These are phyloP conservation scores for Nansenia antarctica DNA, from an alignment of 2,113 vertebrate genomes.

Conservation along the genomic window DNA sequence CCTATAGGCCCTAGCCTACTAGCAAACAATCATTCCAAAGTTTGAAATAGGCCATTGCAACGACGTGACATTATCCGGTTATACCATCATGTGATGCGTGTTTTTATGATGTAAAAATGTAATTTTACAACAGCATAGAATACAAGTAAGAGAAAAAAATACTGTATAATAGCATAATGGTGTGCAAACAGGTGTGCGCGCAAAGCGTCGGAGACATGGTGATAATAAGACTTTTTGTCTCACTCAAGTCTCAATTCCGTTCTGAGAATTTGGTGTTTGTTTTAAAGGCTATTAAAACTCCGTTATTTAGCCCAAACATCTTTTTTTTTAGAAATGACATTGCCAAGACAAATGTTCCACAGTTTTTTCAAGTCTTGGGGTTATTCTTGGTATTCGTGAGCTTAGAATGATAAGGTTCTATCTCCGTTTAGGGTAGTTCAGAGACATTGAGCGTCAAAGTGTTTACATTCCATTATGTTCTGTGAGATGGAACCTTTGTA, in stretches of 20 bases:
- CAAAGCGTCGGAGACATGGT: not conserved
- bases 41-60: slow-evolving; percentile 18
- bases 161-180: no score
- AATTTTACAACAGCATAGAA: slow-evolving; percentile 30
- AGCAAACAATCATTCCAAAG: slow-evolving; percentile 1
- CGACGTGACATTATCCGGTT: not conserved
- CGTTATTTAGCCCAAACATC: not conserved
- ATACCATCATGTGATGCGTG: slow-evolving; percentile 18
- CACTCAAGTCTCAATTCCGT: not conserved
- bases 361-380: slow-evolving; percentile 27
- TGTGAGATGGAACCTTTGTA: no score
- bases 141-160: no score
- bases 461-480: no score
- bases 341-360: not conserved
- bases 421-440: no score
- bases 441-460: no score
- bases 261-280: not conserved
- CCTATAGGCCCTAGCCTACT: no score
- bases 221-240: not conserved
- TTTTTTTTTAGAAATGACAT: not conserved
- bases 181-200: slow-evolving; percentile 14
- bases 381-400: slow-evolving; percentile 31
- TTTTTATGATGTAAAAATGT: slow-evolving; percentile 25
- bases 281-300: not conserved
- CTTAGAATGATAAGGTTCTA: no score